These are phyloP conservation scores for Dasysyrphus albostriatus DNA, from an alignment of 2,888 invertebrate species.

Conservation along the genomic window DNA sequence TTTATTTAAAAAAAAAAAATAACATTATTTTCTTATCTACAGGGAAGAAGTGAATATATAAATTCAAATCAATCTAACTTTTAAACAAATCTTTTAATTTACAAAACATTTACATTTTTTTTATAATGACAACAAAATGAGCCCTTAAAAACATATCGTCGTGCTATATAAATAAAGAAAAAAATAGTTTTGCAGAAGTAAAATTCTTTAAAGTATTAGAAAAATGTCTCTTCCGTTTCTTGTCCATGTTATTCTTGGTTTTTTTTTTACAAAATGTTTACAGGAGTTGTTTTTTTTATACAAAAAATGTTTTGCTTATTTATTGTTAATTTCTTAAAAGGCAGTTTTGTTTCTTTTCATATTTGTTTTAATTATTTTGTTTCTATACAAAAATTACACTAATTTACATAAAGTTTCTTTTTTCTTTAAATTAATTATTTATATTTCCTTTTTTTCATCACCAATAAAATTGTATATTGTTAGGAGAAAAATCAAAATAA, in stretches of 20 bases:
- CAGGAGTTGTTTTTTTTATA: constrained; percentile 66
- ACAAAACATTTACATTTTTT: constrained; percentile 65
- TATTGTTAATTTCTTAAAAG: constrained; percentile 75
- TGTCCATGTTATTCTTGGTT: constrained; percentile 24
- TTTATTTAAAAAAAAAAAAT: constrained; percentile 9
- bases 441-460: constrained; percentile 9
- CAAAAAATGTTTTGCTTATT: constrained; percentile 65
- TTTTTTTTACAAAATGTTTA: constrained; percentile 70
- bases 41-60: constrained; percentile 30
- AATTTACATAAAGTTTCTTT: constrained; percentile 70
- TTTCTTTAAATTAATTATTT: constrained; percentile 33
- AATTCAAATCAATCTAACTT: constrained; percentile 36
- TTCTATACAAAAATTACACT: constrained; percentile 74
- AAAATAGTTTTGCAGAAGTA: constrained; percentile 58
- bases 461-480: constrained; percentile 27
- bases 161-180: background rate
- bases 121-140: constrained; percentile 49
- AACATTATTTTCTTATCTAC: constrained; percentile 50
- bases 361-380: constrained; percentile 42
- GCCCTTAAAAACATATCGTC: constrained; percentile 23
- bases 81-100: constrained; percentile 36
- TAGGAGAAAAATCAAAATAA: constrained; percentile 17
- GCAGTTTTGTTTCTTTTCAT: constrained; percentile 71
- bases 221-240: constrained; percentile 28
- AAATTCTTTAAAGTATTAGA: constrained; percentile 29